Evolutionary conservation across 2,113 vertebrate genomes (phyloP).

Genomic region (Anhinga anhinga): DNA sequence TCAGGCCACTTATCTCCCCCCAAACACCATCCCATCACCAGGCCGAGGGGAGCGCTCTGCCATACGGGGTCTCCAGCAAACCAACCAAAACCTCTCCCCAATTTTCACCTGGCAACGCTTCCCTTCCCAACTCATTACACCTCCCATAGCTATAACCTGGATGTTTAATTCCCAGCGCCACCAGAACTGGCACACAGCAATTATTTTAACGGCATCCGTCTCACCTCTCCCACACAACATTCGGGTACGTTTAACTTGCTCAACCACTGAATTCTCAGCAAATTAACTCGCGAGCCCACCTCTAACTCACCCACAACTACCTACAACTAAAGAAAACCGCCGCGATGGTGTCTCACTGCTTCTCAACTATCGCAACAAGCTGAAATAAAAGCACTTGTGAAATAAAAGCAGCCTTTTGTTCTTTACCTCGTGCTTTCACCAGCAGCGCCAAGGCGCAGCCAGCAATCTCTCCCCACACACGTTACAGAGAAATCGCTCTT

Average conservation of each 20-base stretch:
- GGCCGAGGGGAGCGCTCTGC: rapidly evolving
- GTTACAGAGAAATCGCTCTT: rapidly evolving
- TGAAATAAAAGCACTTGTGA: rapidly evolving
- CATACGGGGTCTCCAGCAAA: rapidly evolving
- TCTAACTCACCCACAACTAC: too few species aligned
- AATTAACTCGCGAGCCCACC: too few species aligned
- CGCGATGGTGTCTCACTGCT: rapidly evolving
- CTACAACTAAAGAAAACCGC: not conserved
- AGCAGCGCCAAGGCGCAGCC: rapidly evolving
- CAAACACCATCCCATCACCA: rapidly evolving
- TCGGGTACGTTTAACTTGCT: rapidly evolving
- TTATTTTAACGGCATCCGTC: too few species aligned
- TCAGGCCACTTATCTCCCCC: rapidly evolving
- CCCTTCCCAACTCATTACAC: not conserved
- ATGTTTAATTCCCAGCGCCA: not conserved
- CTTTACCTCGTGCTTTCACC: rapidly evolving
- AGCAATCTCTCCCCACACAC: rapidly evolving
- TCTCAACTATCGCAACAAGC: rapidly evolving
- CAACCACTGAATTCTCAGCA: rapidly evolving
- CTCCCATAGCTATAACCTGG: rapidly evolving
- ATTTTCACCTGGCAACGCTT: rapidly evolving
- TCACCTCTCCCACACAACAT: not conserved
- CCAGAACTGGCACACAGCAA: rapidly evolving
- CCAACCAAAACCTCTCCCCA: rapidly evolving
- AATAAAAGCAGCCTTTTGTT: not conserved